phyloP scores from a whole-genome alignment of 2,888 invertebrate species.

The Linnaemya tessellans region DNA sequence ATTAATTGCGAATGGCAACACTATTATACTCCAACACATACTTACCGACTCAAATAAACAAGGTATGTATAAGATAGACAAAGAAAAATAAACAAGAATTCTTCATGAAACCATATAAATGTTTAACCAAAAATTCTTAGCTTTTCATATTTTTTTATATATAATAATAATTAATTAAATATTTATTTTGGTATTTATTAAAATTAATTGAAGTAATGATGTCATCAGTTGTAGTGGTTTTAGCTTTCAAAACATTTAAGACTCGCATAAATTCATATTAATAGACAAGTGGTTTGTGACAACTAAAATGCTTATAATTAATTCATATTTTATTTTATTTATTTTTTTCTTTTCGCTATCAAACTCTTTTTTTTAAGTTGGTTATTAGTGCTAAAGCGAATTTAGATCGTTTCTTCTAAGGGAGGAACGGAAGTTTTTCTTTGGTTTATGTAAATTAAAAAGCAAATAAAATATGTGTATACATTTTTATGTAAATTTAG shows the following conservation, averaged over 20 bases:
- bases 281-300: slow-evolving; percentile 2
- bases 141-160: background rate
- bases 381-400: too few relatives aligned
- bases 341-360: too few relatives aligned
- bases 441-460: too few relatives aligned
- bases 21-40: slow-evolving; percentile 1
- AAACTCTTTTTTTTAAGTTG: too few relatives aligned
- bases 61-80: background rate
- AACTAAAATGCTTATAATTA: slow-evolving; percentile 12
- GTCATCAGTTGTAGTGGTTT: slow-evolving; percentile 21
- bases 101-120: slow-evolving; percentile 31
- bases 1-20: slow-evolving; percentile 52
- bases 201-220: slow-evolving; percentile 42
- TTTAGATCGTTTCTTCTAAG: too few relatives aligned
- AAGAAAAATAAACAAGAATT: slow-evolving; percentile 2
- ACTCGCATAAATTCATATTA: background rate
- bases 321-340: background rate
- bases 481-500: too few relatives aligned
- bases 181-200: slow-evolving; percentile 23
- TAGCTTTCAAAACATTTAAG: slow-evolving; percentile 7
- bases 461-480: too few relatives aligned
- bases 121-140: slow-evolving; percentile 4
- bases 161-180: slow-evolving; percentile 28
- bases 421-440: too few relatives aligned
- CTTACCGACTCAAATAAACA: background rate